These are phyloP conservation scores for Sycophaga agraensis DNA, from an alignment of 1,140 invertebrate species.

Conservation along the genomic window DNA sequence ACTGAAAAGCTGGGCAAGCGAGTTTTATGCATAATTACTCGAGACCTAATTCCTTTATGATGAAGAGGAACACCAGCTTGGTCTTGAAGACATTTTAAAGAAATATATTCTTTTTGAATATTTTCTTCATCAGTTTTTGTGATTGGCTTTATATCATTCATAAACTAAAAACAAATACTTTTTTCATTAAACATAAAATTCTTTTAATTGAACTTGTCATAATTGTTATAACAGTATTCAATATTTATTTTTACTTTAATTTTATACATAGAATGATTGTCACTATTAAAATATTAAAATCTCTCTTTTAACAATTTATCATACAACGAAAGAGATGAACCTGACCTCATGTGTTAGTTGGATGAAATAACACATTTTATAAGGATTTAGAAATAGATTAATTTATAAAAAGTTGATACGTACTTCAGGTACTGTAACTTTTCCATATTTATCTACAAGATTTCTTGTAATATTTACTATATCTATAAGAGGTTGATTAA, in stretches of 20 bases:
- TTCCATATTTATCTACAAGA: conserved; percentile 27
- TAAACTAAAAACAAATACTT: conserved; percentile 18
- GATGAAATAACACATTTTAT: too few species aligned
- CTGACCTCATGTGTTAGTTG: too few species aligned
- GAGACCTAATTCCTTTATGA: conserved; percentile 35
- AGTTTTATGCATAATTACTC: conserved; percentile 62
- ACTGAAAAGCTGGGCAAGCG: conserved; percentile 62
- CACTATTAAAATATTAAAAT: too few species aligned
- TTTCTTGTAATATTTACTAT: conserved; percentile 21
- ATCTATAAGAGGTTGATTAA: conserved; percentile 36
- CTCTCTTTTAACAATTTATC: too few species aligned
- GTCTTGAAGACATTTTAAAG: conserved; percentile 56
- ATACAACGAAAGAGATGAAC: too few species aligned
- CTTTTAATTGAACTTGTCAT: not conserved
- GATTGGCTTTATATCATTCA: conserved; percentile 47
- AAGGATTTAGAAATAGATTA: too few species aligned
- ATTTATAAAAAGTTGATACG: too few species aligned
- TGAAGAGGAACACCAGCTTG: conserved; percentile 53
- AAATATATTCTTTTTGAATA: conserved; percentile 62
- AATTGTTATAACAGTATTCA: too few species aligned
- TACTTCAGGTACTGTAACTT: conserved; percentile 30
- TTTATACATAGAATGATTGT: too few species aligned
- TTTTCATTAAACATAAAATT: not conserved
- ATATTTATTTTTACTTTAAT: too few species aligned
- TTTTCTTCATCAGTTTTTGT: conserved; percentile 57